A percentile compares a stretch with the other conserved stretches of the same genome.
phyloP scores from a whole-genome alignment of 2,888 invertebrate genomes.

The Caenorhabditis zanzibari region DNA sequence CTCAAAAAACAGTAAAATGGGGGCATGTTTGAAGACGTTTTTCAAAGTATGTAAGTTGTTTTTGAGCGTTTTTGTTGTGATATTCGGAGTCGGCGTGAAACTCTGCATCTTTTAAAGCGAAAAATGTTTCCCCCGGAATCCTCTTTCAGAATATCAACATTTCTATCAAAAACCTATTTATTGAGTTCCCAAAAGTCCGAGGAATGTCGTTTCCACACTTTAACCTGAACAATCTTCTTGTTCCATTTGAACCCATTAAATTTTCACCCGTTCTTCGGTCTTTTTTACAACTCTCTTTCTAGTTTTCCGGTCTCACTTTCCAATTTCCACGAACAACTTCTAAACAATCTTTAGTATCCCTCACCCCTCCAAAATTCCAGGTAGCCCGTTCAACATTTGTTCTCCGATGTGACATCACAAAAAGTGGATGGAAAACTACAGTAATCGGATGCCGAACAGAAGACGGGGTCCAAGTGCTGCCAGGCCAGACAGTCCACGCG shows the following conservation, averaged over 20 bases:
- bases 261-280: not conserved
- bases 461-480: conserved; percentile 68
- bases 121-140: too few relatives aligned
- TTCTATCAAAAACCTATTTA: too few relatives aligned
- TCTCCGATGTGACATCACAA: conserved; percentile 71
- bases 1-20: too few relatives aligned
- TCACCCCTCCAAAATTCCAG: conserved; percentile 46
- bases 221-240: not conserved
- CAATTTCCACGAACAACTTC: not conserved
- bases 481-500: conserved; percentile 72
- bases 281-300: not conserved
- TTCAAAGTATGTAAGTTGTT: too few relatives aligned
- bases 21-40: too few relatives aligned
- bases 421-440: conserved; percentile 71
- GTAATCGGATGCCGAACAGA: conserved; percentile 72
- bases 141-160: too few relatives aligned
- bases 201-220: too few relatives aligned
- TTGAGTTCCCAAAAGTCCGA: too few relatives aligned
- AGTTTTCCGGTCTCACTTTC: not conserved
- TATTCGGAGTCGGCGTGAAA: too few relatives aligned
- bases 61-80: too few relatives aligned
- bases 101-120: too few relatives aligned
- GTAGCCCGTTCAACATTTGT: conserved; percentile 74
- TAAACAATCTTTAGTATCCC: not conserved
- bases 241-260: not conserved